These are phyloP conservation scores for Sminthurinus aureus DNA, from an alignment of 2,888 invertebrate species.

Conservation along the genomic window DNA sequence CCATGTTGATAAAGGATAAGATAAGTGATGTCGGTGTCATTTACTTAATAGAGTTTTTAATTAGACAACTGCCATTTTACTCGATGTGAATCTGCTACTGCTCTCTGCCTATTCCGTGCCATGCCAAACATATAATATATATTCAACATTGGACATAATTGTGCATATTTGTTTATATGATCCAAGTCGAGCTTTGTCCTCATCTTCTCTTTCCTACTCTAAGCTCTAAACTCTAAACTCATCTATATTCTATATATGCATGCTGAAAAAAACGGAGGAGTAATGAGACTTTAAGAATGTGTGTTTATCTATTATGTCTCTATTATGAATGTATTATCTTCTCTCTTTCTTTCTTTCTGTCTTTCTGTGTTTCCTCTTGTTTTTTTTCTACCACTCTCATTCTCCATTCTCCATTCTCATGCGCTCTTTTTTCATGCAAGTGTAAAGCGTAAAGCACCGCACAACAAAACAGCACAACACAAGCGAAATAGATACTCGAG, in stretches of 20 bases:
- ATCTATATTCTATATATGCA: neutral
- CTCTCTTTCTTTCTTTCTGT: neutral
- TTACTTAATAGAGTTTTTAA: constrained; percentile 60
- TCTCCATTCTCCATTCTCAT: neutral
- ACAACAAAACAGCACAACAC: too few relatives aligned
- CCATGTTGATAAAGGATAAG: constrained; percentile 56
- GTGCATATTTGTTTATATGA: constrained; percentile 5
- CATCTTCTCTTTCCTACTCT: too few relatives aligned
- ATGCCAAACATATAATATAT: too few relatives aligned
- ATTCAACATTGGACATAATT: neutral
- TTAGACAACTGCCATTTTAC: constrained; percentile 59
- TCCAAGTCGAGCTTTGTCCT: neutral
- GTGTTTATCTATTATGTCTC: neutral
- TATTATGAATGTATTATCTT: neutral
- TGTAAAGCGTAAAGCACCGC: neutral
- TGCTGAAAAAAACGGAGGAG: neutral
- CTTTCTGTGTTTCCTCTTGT: neutral
- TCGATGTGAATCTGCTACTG: neutral
- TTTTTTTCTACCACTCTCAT: neutral
- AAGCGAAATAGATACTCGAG: neutral
- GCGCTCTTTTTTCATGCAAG: neutral
- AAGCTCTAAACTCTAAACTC: too few relatives aligned
- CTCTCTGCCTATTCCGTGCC: too few relatives aligned
- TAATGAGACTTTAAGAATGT: constrained; percentile 14
- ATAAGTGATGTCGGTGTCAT: constrained; percentile 59